These are phyloP conservation scores for Gadus chalcogrammus DNA, from an alignment of 2,113 vertebrate species.

Conservation along the genomic window DNA sequence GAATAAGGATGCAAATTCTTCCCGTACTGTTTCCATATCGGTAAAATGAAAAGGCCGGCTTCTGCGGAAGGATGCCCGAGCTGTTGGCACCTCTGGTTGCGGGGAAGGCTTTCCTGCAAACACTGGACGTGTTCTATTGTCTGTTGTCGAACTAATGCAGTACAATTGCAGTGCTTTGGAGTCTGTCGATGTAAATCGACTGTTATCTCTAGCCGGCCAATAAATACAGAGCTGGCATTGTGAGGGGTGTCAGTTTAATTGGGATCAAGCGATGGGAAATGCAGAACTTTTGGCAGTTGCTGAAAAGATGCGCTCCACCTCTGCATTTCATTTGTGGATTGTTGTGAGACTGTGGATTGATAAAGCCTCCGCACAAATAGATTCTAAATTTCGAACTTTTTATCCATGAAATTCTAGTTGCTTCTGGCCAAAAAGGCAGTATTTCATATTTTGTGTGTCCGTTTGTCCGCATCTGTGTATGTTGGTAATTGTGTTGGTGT, in stretches of 20 bases:
- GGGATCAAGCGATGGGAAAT: not conserved
- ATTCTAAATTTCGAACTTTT: too few species aligned
- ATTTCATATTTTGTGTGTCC: too few species aligned
- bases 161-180: conserved; percentile 1
- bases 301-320: not conserved
- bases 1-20: conserved; percentile 43
- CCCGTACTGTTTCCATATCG: not conserved
- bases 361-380: too few species aligned
- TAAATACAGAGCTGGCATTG: not conserved
- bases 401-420: too few species aligned
- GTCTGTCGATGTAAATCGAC: not conserved
- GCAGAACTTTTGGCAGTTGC: not conserved
- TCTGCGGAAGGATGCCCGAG: conserved; percentile 29
- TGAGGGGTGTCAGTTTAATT: conserved; percentile 17
- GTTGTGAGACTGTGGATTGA: too few species aligned
- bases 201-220: too few species aligned
- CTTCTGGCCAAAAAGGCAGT: too few species aligned
- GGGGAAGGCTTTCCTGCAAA: conserved; percentile 20
- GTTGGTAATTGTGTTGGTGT: too few species aligned
- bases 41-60: conserved; percentile 35
- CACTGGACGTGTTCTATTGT: conserved; percentile 21
- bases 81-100: conserved; percentile 28
- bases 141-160: not conserved
- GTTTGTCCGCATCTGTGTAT: too few species aligned
- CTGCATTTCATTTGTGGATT: too few species aligned